A percentile compares a stretch with the other conserved stretches of the same genome.
phyloP scores from a whole-genome alignment of 1,140 invertebrate species.

The Popillia japonica region DNA sequence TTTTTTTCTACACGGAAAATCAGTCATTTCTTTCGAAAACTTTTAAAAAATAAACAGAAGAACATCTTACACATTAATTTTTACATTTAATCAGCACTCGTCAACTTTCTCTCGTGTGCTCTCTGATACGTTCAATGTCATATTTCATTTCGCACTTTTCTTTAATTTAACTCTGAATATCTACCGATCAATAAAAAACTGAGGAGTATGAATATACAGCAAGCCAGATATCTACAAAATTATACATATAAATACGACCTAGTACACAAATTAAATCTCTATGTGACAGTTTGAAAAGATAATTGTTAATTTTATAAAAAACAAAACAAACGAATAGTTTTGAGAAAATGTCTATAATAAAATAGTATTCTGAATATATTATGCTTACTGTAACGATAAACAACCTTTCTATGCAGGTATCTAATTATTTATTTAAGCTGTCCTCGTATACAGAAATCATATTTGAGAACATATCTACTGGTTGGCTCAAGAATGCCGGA shows the following conservation, averaged over 20 bases:
- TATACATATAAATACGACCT: not conserved
- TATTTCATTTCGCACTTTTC: constrained; percentile 1
- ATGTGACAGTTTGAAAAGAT: not conserved
- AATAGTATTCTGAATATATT: not conserved
- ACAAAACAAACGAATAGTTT: not conserved
- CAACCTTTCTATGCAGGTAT: not conserved
- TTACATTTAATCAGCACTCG: constrained; percentile 16
- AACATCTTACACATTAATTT: constrained; percentile 10
- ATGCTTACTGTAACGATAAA: constrained; percentile 1
- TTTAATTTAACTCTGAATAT: not conserved
- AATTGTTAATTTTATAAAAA: not conserved
- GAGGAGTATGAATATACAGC: constrained; percentile 14
- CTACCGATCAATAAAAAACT: not conserved
- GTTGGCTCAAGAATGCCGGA: not conserved
- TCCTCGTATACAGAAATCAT: not conserved
- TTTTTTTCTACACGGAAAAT: constrained; percentile 22
- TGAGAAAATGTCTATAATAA: not conserved
- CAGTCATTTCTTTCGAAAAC: constrained; percentile 21
- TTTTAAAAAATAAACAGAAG: not conserved
- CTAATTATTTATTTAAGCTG: constrained; percentile 1
- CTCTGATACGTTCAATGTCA: not conserved
- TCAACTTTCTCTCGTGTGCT: not conserved
- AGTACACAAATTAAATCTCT: not conserved
- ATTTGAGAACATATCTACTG: not conserved
- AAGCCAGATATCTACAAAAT: constrained; percentile 25